phyloP scores from a whole-genome alignment of 2,113 vertebrate genomes.

The Copsychus sechellarum region DNA sequence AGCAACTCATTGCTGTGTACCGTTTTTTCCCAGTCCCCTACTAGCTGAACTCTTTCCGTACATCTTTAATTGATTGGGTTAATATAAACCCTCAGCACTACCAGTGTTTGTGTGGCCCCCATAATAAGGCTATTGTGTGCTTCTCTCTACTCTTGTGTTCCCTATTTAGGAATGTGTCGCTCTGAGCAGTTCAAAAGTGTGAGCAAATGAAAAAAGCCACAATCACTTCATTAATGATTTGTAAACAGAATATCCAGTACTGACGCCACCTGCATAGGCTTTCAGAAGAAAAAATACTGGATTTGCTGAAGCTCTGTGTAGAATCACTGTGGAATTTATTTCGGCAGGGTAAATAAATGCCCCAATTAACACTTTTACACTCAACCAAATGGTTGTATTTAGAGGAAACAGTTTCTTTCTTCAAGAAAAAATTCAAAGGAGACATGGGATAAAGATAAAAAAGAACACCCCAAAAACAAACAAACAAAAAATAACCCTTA shows the following conservation, averaged over 20 bases:
- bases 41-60: slow-evolving; percentile 62
- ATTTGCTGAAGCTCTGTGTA: slow-evolving; percentile 46
- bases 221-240: slow-evolving; percentile 78
- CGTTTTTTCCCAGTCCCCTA: slow-evolving; percentile 67
- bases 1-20: slow-evolving; percentile 72
- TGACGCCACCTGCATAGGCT: slow-evolving; percentile 66
- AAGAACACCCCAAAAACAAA: slow-evolving; percentile 39
- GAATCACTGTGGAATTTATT: slow-evolving; percentile 44
- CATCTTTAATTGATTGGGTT: slow-evolving; percentile 77
- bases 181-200: slow-evolving; percentile 72
- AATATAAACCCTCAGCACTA: slow-evolving; percentile 73
- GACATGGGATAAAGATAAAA: slow-evolving; percentile 16
- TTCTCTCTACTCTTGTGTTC: slow-evolving; percentile 64
- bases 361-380: slow-evolving; percentile 42
- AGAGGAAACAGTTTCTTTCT: slow-evolving; percentile 55
- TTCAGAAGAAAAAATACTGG: slow-evolving; percentile 49
- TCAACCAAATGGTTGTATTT: slow-evolving; percentile 13
- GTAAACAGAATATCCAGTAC: slow-evolving; percentile 71
- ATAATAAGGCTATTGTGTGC: slow-evolving; percentile 73
- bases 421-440: slow-evolving; percentile 50
- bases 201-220: slow-evolving; percentile 70
- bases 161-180: slow-evolving; percentile 70
- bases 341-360: slow-evolving; percentile 51
- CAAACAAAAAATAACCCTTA: slow-evolving; percentile 42
- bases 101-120: slow-evolving; percentile 70